Evolutionary conservation across 2,888 invertebrate species (phyloP), one percentile per base, ranked within the genome.

Genomic region (Microplitis manilae): DNA sequence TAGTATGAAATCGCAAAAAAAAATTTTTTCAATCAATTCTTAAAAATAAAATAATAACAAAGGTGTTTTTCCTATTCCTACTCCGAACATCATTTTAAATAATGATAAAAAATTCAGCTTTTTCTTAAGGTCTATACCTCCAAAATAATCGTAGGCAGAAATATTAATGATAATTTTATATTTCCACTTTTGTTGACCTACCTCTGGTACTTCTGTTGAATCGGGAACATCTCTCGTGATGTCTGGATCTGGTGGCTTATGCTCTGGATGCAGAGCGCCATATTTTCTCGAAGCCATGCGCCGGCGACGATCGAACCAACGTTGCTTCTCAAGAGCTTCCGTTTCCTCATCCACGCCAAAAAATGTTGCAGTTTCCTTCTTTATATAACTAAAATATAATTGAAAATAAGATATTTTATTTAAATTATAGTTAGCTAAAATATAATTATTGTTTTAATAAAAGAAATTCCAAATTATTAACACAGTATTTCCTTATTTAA

Each of bases 301-400:
- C 89, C 94, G 93, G 88, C 96, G 92, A 87, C 96, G 92, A 87
- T 96, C 95, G 86, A 94, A 91, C 96, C 96, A 96, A 88, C 94
- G 90, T 87, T 94, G 92, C 87, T 93, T 93, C 90, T 95, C 94
- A 86, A 94, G 93, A 84, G 93, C 93, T 88, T 95, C 95, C 83
- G 93, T 93, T 84, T 94, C 94, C 86, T 94, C 94, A 86, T 95
- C 94, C 77, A 97, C 94, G 20, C 96, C 96, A 89, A 97, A 96
- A 91, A 96, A 96, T 83, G 94, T 94, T 76, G 95, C 95, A 77
- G 96, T 95, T 89, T 96, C 95, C 83, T 94, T 92, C 88, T 94
- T 95, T 86, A 96, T 93, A 90, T 94, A 95, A 87, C 93, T 93
- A 79, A 50, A 77, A 80, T 69, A 68, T 70, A 74, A 8, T 40